Evolutionary conservation across 2,888 invertebrate genomes (phyloP).

Genomic region (Alsophila aescularia): DNA sequence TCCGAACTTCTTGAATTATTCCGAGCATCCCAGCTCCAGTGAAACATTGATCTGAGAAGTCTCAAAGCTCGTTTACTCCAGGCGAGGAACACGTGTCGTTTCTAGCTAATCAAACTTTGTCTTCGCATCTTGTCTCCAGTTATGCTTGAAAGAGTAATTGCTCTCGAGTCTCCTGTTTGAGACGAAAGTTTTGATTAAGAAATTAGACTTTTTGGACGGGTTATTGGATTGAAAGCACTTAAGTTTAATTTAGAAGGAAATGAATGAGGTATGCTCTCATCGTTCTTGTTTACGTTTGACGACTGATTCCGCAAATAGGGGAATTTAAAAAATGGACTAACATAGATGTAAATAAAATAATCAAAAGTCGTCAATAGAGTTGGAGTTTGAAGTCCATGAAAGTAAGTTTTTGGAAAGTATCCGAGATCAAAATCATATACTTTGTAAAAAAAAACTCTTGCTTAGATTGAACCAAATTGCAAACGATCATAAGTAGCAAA

Average conservation of each 20-base stretch:
- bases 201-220: background rate
- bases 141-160: conserved; percentile 31
- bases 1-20: conserved; percentile 41
- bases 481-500: no score
- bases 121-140: conserved; percentile 24
- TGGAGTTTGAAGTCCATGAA: no score
- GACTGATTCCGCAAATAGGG: no score
- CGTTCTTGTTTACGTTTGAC: background rate
- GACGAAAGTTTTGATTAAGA: conserved; percentile 18
- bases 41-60: conserved; percentile 22
- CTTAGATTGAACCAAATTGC: no score
- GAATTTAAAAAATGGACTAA: no score
- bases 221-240: background rate
- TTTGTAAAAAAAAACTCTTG: no score
- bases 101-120: conserved; percentile 54
- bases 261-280: background rate
- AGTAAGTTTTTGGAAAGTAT: no score
- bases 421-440: no score
- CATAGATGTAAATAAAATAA: no score
- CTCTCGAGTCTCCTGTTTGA: conserved; percentile 14
- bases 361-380: no score
- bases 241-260: background rate
- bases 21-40: conserved; percentile 1
- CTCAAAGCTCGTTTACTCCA: conserved; percentile 45
- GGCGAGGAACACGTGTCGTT: conserved; percentile 43